A percentile compares a stretch with the other conserved stretches of the same genome.
Evolutionary conservation across 2,113 vertebrate species (phyloP).

Genomic region (Notarius lentiginosus): DNA sequence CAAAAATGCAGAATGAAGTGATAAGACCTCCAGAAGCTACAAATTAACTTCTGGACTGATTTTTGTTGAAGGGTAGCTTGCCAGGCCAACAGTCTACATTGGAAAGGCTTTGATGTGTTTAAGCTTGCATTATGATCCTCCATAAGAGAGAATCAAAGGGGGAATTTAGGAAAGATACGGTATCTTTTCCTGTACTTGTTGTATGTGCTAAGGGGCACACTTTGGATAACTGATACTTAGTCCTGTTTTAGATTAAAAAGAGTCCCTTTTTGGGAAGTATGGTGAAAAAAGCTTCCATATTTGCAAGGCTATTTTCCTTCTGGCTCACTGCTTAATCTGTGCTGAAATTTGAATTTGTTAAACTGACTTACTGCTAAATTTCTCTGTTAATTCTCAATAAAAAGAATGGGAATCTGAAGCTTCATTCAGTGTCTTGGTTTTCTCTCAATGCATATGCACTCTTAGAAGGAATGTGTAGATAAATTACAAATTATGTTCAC

Average conservation of each 20-base stretch:
- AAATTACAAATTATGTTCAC: too few relatives aligned
- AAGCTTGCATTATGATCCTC: constrained; percentile 12
- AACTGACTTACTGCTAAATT: not conserved
- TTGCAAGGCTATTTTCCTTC: not conserved
- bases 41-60: not conserved
- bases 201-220: not conserved
- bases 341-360: not conserved
- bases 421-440: not conserved
- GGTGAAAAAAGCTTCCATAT: not conserved
- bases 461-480: too few relatives aligned
- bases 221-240: not conserved
- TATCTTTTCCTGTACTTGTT: not conserved
- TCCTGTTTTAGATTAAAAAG: not conserved
- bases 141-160: not conserved
- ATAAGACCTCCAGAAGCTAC: not conserved
- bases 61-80: constrained; percentile 2
- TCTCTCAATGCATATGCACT: not conserved
- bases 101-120: not conserved
- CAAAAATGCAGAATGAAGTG: not conserved
- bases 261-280: not conserved
- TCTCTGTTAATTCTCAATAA: not conserved
- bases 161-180: not conserved
- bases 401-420: not conserved
- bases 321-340: not conserved
- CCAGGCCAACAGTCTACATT: not conserved